Evolutionary conservation across 2,113 vertebrate genomes (phyloP).

Genomic region (Ictidomys tridecemlineatus): DNA sequence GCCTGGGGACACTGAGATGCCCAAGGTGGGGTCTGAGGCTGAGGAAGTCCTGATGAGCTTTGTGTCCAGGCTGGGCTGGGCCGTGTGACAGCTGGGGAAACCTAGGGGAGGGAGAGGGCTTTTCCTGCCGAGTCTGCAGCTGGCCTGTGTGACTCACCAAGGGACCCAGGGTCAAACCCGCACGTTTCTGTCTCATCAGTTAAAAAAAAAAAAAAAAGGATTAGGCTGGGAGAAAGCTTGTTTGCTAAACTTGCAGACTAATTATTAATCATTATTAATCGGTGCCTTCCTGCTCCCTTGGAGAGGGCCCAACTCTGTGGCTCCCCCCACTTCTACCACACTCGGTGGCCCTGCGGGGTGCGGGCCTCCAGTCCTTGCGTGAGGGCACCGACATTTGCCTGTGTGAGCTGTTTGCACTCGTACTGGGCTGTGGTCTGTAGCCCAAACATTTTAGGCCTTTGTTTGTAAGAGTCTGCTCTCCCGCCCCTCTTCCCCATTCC

Average conservation of each 20-base stretch:
- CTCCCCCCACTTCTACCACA: background rate
- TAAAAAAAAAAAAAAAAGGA: background rate
- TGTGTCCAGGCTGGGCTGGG: accelerated
- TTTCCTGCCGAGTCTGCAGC: background rate
- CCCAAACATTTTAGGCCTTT: background rate
- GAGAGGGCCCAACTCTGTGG: background rate
- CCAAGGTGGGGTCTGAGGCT: background rate
- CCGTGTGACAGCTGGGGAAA: background rate
- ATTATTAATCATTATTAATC: background rate
- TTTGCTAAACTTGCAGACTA: background rate
- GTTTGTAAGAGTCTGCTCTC: background rate
- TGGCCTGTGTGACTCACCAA: background rate
- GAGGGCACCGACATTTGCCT: background rate
- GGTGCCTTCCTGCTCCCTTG: background rate
- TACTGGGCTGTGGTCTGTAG: background rate
- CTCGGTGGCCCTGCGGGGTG: background rate
- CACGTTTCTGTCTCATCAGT: background rate
- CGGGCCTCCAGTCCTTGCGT: background rate
- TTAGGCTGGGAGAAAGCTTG: background rate
- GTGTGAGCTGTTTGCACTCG: background rate
- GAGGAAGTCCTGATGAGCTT: background rate
- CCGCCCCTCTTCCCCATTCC: background rate
- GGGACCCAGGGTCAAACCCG: background rate
- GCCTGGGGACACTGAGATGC: background rate
- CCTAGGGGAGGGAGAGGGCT: background rate